Conservation (phyloP, 1,140 invertebrate species). For the Drosophila lowei region DNA sequence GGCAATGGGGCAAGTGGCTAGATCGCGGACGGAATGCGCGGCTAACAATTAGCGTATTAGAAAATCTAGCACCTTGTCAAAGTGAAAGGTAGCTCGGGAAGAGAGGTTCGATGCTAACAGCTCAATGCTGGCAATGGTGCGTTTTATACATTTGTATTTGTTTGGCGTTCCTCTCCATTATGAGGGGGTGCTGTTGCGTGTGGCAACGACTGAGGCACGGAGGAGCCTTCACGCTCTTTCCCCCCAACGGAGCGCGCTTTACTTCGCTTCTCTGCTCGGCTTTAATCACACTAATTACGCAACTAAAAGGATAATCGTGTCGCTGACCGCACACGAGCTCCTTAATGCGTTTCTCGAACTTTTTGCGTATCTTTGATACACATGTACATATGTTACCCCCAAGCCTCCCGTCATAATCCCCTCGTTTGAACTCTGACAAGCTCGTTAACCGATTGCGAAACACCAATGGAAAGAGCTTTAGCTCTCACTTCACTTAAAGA, state of each 20-base stretch:
- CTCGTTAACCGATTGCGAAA: constrained; percentile 38
- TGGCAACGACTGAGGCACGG: too few relatives aligned
- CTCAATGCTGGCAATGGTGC: constrained; percentile 70
- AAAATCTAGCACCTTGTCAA: constrained; percentile 75
- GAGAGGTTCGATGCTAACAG: constrained; percentile 29
- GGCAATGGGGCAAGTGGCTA: too few relatives aligned
- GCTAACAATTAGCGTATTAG: constrained; percentile 61
- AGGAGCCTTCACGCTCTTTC: too few relatives aligned
- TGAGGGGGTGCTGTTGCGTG: background rate
- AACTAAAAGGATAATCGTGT: constrained; percentile 82
- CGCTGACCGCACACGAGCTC: constrained; percentile 60
- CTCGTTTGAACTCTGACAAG: constrained; percentile 30
- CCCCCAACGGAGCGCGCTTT: too few relatives aligned
- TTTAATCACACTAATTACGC: constrained; percentile 81
- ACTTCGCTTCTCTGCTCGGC: constrained; percentile 48
- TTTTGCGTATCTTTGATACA: constrained; percentile 12
- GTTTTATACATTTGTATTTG: constrained; percentile 66
- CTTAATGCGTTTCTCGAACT: constrained; percentile 67
- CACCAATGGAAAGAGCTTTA: constrained; percentile 2
- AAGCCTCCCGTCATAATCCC: constrained; percentile 31
- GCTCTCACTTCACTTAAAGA: constrained; percentile 27
- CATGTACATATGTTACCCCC: background rate
- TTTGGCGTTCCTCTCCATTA: constrained; percentile 9
- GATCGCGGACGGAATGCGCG: constrained; percentile 36
- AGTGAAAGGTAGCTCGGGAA: constrained; percentile 57